Evolutionary conservation across 2,113 vertebrate species (phyloP), one percentile per base, ranked within the genome.

Genomic region (Dicerorhinus sumatrensis): DNA sequence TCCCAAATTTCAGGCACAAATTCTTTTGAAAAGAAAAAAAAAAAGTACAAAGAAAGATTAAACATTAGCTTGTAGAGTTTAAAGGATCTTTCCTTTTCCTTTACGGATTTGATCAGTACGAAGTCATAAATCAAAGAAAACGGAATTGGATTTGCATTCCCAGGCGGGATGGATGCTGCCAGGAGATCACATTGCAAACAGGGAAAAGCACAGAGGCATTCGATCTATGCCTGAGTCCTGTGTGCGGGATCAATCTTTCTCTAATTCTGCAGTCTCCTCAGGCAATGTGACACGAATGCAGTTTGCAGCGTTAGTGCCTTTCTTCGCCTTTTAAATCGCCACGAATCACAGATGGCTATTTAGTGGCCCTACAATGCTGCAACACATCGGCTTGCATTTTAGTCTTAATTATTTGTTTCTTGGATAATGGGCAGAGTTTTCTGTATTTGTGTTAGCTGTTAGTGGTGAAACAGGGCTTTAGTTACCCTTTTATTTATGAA

Each of bases 311-410:
- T 99, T 99, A 99, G 99, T 99, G 99, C 99, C 99, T 99, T 99
- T 99, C 99, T 99, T 99, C 99, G 99, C 99, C 99, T 99, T 99
- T 99, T 99, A 99, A 99, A 99, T 99, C 98, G 99, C 99, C 99
- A 99, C 99, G 99, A 99, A 99, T 99, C 99, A 99, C 99, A 99
- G 99, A 99, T 99, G 99, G 99, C 99, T 99, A 99, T 99, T 99
- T 99, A 99, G 99, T 99, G 99, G 99, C 99, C 99, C 99, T 99
- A 99, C 99, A 99, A 99, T 99, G 99, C 99, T 99, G 99, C 99
- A 99, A 99, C 99, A 99, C 99, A 99, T 99, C 99, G 98, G 99
- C 99, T 99, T 99, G 99, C 99, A 99, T 99, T 99, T 99, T 99
- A 99, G 99, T 98, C 98, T 99, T 99, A 98, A 98, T 99, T 98